Conservation (phyloP, 2,888 invertebrate genomes). For the Apocheima hispidaria region DNA sequence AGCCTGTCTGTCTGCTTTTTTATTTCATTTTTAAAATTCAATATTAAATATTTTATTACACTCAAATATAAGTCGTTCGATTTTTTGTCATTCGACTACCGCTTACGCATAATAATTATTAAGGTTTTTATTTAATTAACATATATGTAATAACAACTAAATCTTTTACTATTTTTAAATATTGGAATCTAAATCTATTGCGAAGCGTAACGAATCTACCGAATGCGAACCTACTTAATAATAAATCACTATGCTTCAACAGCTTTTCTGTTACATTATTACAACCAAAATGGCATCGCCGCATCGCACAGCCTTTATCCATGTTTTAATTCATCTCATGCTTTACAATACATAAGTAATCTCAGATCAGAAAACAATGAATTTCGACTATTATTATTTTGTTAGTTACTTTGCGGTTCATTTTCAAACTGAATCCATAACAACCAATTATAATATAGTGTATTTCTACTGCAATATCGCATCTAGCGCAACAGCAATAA, state of each 20-base stretch:
- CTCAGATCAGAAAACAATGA: too few species aligned
- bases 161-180: conserved; percentile 63
- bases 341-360: background rate
- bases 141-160: conserved; percentile 65
- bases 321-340: conserved; percentile 26
- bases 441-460: too few species aligned
- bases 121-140: conserved; percentile 55
- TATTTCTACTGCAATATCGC: too few species aligned
- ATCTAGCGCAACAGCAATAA: too few species aligned
- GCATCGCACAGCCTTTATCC: conserved; percentile 25
- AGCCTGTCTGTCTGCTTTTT: conserved; percentile 66
- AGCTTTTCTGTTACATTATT: conserved; percentile 57
- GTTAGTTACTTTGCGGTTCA: too few species aligned
- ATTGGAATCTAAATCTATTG: conserved; percentile 71
- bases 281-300: conserved; percentile 64
- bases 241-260: conserved; percentile 74
- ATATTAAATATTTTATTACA: conserved; percentile 68
- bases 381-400: too few species aligned
- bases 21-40: conserved; percentile 56
- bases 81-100: conserved; percentile 51
- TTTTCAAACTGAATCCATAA: too few species aligned
- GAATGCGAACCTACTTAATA: conserved; percentile 73
- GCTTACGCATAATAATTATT: conserved; percentile 49
- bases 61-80: conserved; percentile 62
- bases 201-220: conserved; percentile 76